These are phyloP conservation scores for Hippopotamus amphibius DNA, from an alignment of 2,113 vertebrate species.

Conservation along the genomic window DNA sequence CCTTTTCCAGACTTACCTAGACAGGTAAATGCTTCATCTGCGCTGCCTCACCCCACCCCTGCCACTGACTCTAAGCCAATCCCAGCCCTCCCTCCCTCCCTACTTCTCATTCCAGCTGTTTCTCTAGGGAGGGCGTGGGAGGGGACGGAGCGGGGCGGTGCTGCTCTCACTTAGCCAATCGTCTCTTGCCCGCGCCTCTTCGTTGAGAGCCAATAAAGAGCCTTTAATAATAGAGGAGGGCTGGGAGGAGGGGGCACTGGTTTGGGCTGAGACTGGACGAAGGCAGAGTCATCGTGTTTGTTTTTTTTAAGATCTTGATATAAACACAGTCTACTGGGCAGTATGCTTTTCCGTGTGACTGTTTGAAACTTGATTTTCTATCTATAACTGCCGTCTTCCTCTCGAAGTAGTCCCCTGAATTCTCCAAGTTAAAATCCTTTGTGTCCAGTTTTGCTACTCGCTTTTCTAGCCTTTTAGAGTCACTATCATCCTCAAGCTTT, in stretches of 20 bases:
- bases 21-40: slow-evolving; percentile 81
- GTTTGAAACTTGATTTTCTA: background rate
- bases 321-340: background rate
- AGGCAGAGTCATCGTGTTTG: background rate
- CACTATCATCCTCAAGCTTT: background rate
- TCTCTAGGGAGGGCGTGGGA: background rate
- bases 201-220: slow-evolving; percentile 1
- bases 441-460: background rate
- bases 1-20: slow-evolving; percentile 82
- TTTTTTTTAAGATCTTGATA: background rate
- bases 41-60: slow-evolving; percentile 64
- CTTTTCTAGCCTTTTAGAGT: background rate
- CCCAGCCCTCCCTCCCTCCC: slow-evolving; percentile 39
- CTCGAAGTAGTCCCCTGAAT: background rate
- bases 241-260: background rate
- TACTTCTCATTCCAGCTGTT: slow-evolving; percentile 82
- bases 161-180: slow-evolving; percentile 38
- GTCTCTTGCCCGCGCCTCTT: background rate
- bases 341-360: background rate
- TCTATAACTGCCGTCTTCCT: background rate
- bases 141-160: background rate
- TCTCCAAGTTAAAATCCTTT: background rate
- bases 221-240: background rate
- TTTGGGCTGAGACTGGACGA: background rate
- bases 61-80: slow-evolving; percentile 71